Conservation (phyloP, 2,797 vertebrate genomes). For the Naso thynnoides region DNA sequence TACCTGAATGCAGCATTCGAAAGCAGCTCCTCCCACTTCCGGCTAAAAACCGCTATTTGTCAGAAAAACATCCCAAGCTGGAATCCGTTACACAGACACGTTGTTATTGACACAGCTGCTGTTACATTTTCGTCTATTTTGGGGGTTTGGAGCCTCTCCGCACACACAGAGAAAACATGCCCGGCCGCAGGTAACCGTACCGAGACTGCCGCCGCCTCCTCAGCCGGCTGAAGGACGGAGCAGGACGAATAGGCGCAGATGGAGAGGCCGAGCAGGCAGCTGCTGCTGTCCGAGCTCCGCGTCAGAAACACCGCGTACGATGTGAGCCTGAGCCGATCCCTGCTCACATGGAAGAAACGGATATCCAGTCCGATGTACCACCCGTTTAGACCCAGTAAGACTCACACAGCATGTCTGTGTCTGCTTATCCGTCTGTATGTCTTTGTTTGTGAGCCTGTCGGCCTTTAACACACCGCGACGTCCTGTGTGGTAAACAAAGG, state of each 20-base stretch:
- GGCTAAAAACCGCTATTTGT: constrained; percentile 73
- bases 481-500: constrained; percentile 42
- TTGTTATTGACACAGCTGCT: accelerated
- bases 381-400: constrained; percentile 79
- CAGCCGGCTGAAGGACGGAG: constrained; percentile 54
- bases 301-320: constrained; percentile 84
- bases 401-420: neutral
- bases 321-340: constrained; percentile 86
- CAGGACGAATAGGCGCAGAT: constrained; percentile 53
- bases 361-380: constrained; percentile 72
- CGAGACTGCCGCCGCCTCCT: constrained; percentile 37
- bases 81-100: constrained; percentile 36
- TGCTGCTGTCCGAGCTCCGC: constrained; percentile 85
- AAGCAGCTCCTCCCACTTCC: constrained; percentile 60
- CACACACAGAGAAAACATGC: constrained; percentile 52
- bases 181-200: constrained; percentile 58
- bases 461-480: constrained; percentile 14
- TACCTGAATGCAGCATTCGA: constrained; percentile 25
- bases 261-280: constrained; percentile 78
- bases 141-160: neutral
- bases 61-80: constrained; percentile 26
- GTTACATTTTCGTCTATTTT: accelerated
- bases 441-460: neutral
- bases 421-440: no score
- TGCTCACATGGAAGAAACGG: constrained; percentile 87